Percentiles rank a stretch among this genome's conserved stretches.
Evolutionary conservation across 2,888 invertebrate species (phyloP).

Genomic region (Eilema sororculum): DNA sequence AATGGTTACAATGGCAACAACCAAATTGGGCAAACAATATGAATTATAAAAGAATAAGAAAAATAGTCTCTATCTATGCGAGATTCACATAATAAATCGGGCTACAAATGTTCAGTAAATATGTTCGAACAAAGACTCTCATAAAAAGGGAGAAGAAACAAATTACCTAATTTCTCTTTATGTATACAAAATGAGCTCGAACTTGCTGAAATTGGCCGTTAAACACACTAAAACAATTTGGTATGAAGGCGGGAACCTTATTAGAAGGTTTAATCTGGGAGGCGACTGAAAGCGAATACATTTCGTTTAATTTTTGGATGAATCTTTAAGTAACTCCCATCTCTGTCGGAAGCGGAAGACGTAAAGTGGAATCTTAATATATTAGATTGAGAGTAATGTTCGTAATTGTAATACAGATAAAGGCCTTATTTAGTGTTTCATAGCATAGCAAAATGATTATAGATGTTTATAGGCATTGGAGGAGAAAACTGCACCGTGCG

Average conservation of each 20-base stretch:
- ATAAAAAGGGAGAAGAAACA: conserved; percentile 72
- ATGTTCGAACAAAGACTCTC: conserved; percentile 63
- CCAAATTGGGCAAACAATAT: conserved; percentile 18
- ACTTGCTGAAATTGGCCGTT: conserved; percentile 76
- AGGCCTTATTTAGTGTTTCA: neutral
- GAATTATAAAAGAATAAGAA: conserved; percentile 41
- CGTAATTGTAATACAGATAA: neutral
- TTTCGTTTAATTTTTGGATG: conserved; percentile 72
- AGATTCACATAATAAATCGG: conserved; percentile 60
- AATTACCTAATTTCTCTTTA: conserved; percentile 80
- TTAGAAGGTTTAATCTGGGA: conserved; percentile 74
- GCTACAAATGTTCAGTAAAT: conserved; percentile 57
- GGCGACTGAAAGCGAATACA: conserved; percentile 63
- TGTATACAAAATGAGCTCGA: conserved; percentile 76
- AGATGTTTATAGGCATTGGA: neutral
- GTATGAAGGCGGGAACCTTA: conserved; percentile 70
- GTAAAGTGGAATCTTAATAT: conserved; percentile 12
- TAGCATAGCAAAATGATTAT: neutral
- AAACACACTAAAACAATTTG: conserved; percentile 78
- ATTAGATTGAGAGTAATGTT: neutral
- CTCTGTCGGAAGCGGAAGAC: conserved; percentile 27
- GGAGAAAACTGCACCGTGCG: neutral
- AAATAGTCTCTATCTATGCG: conserved; percentile 55
- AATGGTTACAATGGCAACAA: neutral
- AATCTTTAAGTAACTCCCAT: conserved; percentile 60